phyloP scores from a whole-genome alignment of 2,113 vertebrate species.

The Onychostruthus taczanowskii region DNA sequence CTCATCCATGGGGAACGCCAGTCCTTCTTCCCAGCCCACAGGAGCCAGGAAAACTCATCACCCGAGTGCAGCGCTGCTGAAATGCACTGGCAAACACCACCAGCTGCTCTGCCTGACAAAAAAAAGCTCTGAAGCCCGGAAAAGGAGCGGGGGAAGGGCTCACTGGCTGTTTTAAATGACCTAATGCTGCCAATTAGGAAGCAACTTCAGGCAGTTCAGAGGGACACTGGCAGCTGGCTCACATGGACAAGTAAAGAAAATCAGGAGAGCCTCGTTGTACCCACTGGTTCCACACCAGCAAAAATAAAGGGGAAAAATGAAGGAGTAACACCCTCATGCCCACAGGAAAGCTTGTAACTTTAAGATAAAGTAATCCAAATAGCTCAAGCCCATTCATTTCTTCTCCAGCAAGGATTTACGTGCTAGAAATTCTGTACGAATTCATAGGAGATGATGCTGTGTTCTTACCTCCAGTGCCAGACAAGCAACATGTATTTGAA shows the following conservation, averaged over 20 bases:
- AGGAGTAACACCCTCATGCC: neutral
- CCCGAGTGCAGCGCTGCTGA: neutral
- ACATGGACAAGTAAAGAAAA: neutral
- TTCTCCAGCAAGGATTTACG: neutral
- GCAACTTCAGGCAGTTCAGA: neutral
- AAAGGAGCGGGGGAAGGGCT: conserved; percentile 31
- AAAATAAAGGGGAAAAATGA: neutral
- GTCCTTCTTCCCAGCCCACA: neutral
- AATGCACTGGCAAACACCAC: neutral
- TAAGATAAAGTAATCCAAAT: neutral
- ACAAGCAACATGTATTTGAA: neutral
- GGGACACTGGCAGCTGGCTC: conserved; percentile 31
- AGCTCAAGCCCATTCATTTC: neutral
- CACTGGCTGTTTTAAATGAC: conserved; percentile 27
- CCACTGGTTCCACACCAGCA: neutral
- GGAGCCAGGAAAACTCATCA: neutral
- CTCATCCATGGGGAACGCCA: neutral
- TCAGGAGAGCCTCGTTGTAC: neutral
- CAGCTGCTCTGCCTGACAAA: neutral
- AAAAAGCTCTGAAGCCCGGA: conserved; percentile 20
- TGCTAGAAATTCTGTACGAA: neutral
- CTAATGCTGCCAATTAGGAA: conserved; percentile 56
- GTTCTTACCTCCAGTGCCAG: neutral
- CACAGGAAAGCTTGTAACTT: neutral
- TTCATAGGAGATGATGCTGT: neutral